Evolutionary conservation across 2,888 invertebrate genomes (phyloP), one percentile per base, ranked within the genome.

Genomic region (Asteroscopus sphinx): DNA sequence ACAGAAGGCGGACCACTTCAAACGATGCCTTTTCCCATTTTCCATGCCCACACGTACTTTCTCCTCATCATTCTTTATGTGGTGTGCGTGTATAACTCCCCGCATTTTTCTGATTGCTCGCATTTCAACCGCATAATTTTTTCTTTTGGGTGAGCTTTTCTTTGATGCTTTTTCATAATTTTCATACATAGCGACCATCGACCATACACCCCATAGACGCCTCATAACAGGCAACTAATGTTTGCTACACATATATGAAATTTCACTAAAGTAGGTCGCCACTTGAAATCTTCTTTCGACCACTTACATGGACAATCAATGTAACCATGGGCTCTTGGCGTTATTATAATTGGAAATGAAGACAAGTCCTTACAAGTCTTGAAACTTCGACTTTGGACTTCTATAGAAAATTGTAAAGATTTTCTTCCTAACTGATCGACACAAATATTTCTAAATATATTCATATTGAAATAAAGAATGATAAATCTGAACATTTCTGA

Each of bases 21-120:
- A 68, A 51, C 53, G 55, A 51, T 56, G 61, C 55, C 63, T 49
- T 68, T 68, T 58, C 15, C 40, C 47, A 44, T 71, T 71, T 52
- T 61, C 61, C 55, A 64, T 51, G 39, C 47, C 13, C 11, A 26
- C 57, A 47, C 52, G 39, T 62, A 57, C 68, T 63, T 68, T 68
- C 63, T 51, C 45, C 30, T 48, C 44, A 54, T 63, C 32, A 44
- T 46, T 61, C 26, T 56, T 48, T 55, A 58, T 53, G 55, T 37
- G 58, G 40, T 58, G 35, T 46, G 54, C 41, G 51, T 28, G 44
- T 40, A 60, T 65, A 51, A 21, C 51, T 51, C 13, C 32, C 13
- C 40, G 37, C 60, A 57, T 69, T 49, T 54, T 55, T 66, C 16
- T 36, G 41, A 57, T 55, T 48, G 36, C 15, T 33, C 45, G 32